phyloP scores from a whole-genome alignment of 2,888 invertebrate species.

The Kuschelorhynchus macadamiae region DNA sequence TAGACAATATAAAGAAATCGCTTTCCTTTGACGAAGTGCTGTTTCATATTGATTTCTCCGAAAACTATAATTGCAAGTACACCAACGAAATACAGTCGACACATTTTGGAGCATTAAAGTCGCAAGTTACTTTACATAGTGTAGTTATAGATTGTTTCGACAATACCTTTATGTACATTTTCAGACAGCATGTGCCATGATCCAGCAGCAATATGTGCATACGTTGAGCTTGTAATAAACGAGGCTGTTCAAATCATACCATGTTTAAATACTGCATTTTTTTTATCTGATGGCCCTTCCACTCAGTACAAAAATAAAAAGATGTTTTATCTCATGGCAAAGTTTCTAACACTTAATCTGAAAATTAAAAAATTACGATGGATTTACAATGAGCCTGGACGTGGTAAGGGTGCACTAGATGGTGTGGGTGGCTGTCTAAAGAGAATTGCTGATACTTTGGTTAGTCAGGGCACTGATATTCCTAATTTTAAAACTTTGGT shows the following conservation, averaged over 20 bases:
- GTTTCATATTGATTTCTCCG: conserved; percentile 29
- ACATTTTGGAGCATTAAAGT: conserved; percentile 34
- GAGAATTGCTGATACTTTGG: conserved; percentile 27
- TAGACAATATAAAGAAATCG: conserved; percentile 9
- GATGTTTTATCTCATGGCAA: conserved; percentile 30
- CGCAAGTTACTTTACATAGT: conserved; percentile 32
- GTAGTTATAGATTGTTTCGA: background rate
- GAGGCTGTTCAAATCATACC: conserved; percentile 16
- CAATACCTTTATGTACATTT: conserved; percentile 13
- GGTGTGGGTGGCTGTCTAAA: conserved; percentile 34
- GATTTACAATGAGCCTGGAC: conserved; percentile 26
- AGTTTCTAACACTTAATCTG: conserved; percentile 1
- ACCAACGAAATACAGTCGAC: conserved; percentile 29
- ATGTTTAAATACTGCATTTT: conserved; percentile 15
- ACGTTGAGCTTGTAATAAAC: conserved; percentile 14
- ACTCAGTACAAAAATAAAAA: conserved; percentile 37
- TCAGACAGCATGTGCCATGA: background rate
- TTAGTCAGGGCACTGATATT: conserved; percentile 12
- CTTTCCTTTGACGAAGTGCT: conserved; percentile 14
- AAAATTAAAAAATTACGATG: conserved; percentile 11
- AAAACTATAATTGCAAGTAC: conserved; percentile 34
- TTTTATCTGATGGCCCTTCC: conserved; percentile 26
- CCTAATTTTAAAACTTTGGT: conserved; percentile 16
- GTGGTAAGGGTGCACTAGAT: too few species aligned
- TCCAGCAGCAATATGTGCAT: conserved; percentile 31